phyloP scores from a whole-genome alignment of 2,113 vertebrate genomes.

The Ageneiosus marmoratus region DNA sequence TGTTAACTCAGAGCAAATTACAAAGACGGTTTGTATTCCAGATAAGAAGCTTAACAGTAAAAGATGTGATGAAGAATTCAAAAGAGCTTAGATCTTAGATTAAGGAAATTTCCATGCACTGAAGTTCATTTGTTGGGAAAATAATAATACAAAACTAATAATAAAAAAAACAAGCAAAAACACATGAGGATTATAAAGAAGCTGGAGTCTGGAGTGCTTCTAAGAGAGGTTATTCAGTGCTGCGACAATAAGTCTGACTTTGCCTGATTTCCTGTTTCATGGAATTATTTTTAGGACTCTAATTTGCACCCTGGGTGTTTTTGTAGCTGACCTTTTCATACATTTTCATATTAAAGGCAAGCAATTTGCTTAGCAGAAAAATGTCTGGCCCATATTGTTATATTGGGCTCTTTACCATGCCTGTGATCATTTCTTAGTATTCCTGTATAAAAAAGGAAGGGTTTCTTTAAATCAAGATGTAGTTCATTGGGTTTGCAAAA shows the following conservation, averaged over 20 bases:
- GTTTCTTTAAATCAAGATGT: background rate
- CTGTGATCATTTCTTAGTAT: slow-evolving; percentile 4
- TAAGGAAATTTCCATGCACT: background rate
- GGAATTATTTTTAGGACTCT: slow-evolving; percentile 22
- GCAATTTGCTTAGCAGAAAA: slow-evolving; percentile 4
- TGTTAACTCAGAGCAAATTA: background rate
- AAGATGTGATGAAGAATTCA: background rate
- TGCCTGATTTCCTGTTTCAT: background rate
- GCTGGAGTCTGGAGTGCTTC: background rate
- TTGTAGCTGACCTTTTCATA: slow-evolving; percentile 6
- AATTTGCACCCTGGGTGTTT: slow-evolving; percentile 19
- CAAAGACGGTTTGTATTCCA: background rate
- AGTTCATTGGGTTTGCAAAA: background rate
- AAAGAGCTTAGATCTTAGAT: background rate
- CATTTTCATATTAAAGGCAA: slow-evolving; percentile 13
- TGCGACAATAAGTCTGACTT: background rate
- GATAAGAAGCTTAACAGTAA: background rate
- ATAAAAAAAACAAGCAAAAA: background rate
- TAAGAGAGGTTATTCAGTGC: background rate
- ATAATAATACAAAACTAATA: background rate
- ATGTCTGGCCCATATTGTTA: background rate
- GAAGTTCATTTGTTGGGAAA: background rate
- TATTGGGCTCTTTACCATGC: slow-evolving; percentile 2
- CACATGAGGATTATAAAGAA: background rate
- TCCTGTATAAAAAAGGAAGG: background rate